Evolutionary conservation across 92 coral and sea anemone species (phyloP).

Genomic region (Galaxea fascicularis): DNA sequence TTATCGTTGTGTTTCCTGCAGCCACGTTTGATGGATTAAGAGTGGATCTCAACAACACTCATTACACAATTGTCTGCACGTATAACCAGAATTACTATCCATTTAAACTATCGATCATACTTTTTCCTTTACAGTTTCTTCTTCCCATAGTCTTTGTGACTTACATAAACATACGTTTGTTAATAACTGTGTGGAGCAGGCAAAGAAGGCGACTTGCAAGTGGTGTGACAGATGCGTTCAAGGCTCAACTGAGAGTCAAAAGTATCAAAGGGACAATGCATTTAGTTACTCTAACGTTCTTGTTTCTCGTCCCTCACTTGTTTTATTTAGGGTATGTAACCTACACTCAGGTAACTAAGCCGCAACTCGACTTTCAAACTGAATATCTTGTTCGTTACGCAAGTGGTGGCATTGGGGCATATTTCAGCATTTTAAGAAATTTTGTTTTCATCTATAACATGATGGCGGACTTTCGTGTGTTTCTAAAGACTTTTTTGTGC

Average conservation of each 20-base stretch:
- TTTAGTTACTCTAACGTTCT: not conserved
- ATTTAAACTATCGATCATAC: not conserved
- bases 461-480: too few relatives aligned
- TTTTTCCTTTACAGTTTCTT: not conserved
- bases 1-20: not conserved
- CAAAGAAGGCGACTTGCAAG: not conserved
- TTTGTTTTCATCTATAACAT: too few relatives aligned
- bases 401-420: too few relatives aligned
- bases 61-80: conserved; percentile 1
- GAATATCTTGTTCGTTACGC: too few relatives aligned
- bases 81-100: conserved; percentile 1
- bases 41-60: conserved; percentile 9
- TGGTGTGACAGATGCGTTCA: not conserved
- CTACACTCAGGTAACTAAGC: not conserved
- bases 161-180: conserved; percentile 1
- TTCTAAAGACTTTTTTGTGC: too few relatives aligned
- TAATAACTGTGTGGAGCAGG: conserved; percentile 10
- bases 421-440: too few relatives aligned
- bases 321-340: not conserved
- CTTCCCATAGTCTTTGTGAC: not conserved
- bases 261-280: not conserved
- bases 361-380: too few relatives aligned
- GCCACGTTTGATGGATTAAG: conserved; percentile 11
- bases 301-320: not conserved
- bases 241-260: not conserved